Evolutionary conservation across 2,797 vertebrate genomes (phyloP), one percentile per base, ranked within the genome.

Genomic region (Chloroceryle inda): DNA sequence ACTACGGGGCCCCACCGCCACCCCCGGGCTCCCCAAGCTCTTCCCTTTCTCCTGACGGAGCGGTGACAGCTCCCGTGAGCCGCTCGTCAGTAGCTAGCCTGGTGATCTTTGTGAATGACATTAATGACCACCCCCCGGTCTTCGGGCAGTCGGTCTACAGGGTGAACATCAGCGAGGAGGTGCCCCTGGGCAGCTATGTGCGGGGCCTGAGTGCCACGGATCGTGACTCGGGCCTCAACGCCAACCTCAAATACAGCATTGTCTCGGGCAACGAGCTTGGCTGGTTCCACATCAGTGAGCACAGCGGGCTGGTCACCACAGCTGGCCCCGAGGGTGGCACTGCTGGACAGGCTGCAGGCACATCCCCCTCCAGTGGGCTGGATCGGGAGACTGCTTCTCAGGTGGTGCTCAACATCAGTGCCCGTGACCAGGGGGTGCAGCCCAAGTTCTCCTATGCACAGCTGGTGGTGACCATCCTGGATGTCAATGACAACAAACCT

Each of bases 101-200:
- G 94, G 99, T 99, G 88, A 99, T 99, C 95, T 99, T 99, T 81
- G 99, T 99, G 73, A 99, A 99, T 20, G 99, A 99, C 97, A 99
- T 99, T 93, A 99, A 99, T 0, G 99, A 99, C 96, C 99, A 99
- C 96, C 99, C 99, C 0, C 99, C 99, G 0, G 98, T 99, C 92
- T 99, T 99, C 23, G 99, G 99, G 78, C 98, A 99, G 96, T 98
- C 97, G 0, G 97, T 99, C 95, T 99, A 99, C 97, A 97, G 98
- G 80, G 99, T 99, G 76, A 98, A 99, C 91, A 98, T 99, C 97
- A 99, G 99, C 10, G 99, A 99, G 96, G 99, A 99, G 81, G 98
- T 99, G 75, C 99, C 99, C 23, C 98, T 98, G 84, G 99, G 99
- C 96, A 99, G 99, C 95, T 99, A 99, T 8, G 99, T 99, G 97